Evolutionary conservation across 2,113 vertebrate genomes (phyloP).

Genomic region (Scatophagus argus): DNA sequence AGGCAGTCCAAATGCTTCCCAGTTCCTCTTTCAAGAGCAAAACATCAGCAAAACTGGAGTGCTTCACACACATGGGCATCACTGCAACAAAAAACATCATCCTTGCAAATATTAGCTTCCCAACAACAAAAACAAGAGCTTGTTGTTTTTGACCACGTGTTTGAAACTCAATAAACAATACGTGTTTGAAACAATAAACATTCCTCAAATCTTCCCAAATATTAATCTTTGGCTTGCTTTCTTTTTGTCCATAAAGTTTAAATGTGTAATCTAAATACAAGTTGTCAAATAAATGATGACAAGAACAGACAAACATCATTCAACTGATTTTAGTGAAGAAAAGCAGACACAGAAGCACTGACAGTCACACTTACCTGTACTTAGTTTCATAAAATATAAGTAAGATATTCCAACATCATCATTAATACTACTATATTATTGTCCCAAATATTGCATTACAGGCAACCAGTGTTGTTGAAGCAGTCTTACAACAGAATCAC

Average conservation of each 20-base stretch:
- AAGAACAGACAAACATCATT: not conserved
- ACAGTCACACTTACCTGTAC: slow-evolving; percentile 39
- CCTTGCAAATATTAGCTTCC: not conserved
- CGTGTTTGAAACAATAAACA: not conserved
- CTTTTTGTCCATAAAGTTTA: not conserved
- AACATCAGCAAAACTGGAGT: not conserved
- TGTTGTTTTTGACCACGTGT: not conserved
- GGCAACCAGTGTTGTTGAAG: not conserved
- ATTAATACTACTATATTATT: not conserved
- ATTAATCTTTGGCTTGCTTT: not conserved
- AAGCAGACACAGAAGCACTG: slow-evolving; percentile 53
- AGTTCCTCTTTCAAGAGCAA: not conserved
- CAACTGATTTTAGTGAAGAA: too few relatives aligned
- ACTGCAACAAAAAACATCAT: not conserved
- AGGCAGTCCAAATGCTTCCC: not conserved
- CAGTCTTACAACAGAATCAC: slow-evolving; percentile 26
- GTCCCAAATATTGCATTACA: not conserved
- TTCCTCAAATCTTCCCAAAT: not conserved
- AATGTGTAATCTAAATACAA: not conserved
- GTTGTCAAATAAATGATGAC: not conserved
- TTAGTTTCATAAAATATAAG: not conserved
- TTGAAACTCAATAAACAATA: not conserved
- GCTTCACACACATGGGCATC: not conserved
- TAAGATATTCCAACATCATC: not conserved
- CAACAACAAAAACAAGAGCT: not conserved